phyloP scores from a whole-genome alignment of 2,113 vertebrate genomes.

The Tiliqua scincoides region DNA sequence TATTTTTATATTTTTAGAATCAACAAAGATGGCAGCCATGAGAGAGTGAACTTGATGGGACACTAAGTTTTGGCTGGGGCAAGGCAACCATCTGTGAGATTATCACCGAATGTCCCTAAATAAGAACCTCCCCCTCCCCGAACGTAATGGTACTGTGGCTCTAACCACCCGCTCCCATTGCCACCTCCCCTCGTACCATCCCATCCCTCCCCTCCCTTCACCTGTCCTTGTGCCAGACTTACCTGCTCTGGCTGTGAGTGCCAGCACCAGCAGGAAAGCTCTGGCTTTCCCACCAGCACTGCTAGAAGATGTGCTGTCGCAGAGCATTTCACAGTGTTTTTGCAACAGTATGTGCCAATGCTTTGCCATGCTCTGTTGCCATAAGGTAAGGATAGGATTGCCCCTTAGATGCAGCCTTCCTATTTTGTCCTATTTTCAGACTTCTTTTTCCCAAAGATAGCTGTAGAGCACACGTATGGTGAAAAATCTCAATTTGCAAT shows the following conservation, averaged over 20 bases:
- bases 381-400: too few species aligned
- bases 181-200: too few species aligned
- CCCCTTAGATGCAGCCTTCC: not conserved
- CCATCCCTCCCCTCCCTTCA: too few species aligned
- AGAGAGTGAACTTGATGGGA: not conserved
- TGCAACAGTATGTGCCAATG: too few species aligned
- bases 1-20: not conserved
- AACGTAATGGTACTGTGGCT: not conserved
- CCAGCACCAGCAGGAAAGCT: too few species aligned
- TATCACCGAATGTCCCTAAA: not conserved
- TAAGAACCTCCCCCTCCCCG: not conserved
- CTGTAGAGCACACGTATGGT: not conserved
- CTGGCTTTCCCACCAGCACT: too few species aligned
- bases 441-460: not conserved
- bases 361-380: too few species aligned
- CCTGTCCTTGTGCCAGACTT: too few species aligned
- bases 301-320: too few species aligned
- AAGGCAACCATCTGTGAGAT: not conserved
- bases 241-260: too few species aligned
- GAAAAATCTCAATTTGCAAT: not conserved
- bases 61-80: not conserved
- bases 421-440: not conserved
- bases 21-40: not conserved
- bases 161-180: too few species aligned
- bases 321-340: too few species aligned